Conservation (phyloP, 2,113 vertebrate species). For the Oryctolagus cuniculus region mOryCun1.1 NC_091453.1:77861501-77862000, state of each 20-base stretch:
- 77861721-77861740: not conserved
- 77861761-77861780: not conserved
- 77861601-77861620: not conserved
- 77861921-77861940: conserved; percentile 49
- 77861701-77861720: conserved; percentile 45
- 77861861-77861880: conserved; percentile 37
- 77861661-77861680: conserved; percentile 26
- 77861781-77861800: conserved; percentile 46
- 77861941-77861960: conserved; percentile 43
- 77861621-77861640: conserved; percentile 40
- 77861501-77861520: not conserved
- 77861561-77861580: not conserved
- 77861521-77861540: conserved; percentile 13
- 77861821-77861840: not conserved
- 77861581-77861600: conserved; percentile 8
- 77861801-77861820: not conserved
- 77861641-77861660: conserved; percentile 50
- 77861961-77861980: conserved; percentile 44
- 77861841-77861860: not conserved
- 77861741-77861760: not conserved
- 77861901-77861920: not conserved
- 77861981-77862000: conserved; percentile 52
- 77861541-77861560: not conserved
- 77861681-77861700: conserved; percentile 21
- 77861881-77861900: conserved; percentile 41